Percentiles rank a stretch among this genome's conserved stretches.
Evolutionary conservation across 2,797 vertebrate species (phyloP).

Genomic region (Sternarchorhynchus goeldii): DNA sequence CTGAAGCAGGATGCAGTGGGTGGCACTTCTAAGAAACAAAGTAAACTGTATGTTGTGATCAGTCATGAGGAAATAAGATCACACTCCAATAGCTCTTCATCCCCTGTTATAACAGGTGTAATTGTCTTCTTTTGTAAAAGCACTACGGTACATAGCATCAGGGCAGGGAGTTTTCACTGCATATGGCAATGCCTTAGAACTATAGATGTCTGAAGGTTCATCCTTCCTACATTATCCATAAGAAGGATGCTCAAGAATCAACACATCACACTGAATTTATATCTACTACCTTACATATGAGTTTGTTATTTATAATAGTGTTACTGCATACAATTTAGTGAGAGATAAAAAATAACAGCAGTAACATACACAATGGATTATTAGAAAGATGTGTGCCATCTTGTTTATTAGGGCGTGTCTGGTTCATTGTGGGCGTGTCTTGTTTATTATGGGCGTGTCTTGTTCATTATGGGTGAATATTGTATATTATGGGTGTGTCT

Average conservation of each 20-base stretch:
- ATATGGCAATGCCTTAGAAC: not conserved
- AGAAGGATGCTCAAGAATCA: too few relatives aligned
- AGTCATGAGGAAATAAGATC: not conserved
- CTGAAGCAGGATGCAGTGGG: not conserved
- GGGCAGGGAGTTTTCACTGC: not conserved
- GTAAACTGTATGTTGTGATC: not conserved
- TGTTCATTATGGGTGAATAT: constrained; percentile 29
- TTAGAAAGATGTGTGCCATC: constrained; percentile 13
- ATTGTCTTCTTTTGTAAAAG: not conserved
- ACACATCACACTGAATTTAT: not conserved
- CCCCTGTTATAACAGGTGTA: too few relatives aligned
- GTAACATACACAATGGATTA: constrained; percentile 12
- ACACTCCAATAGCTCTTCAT: too few relatives aligned
- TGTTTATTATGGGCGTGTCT: too few relatives aligned
- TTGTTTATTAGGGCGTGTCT: too few relatives aligned
- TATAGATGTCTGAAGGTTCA: not conserved
- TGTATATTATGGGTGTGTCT: too few relatives aligned
- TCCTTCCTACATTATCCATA: not conserved
- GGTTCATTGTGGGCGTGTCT: too few relatives aligned
- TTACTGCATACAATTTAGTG: too few relatives aligned
- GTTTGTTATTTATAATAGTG: too few relatives aligned
- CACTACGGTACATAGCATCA: not conserved
- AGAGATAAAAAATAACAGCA: not conserved
- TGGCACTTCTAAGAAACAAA: not conserved
- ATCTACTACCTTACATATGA: too few relatives aligned